These are phyloP conservation scores for Tetranychus piercei DNA, from an alignment of 2,888 invertebrate species.

Conservation along the genomic window DNA sequence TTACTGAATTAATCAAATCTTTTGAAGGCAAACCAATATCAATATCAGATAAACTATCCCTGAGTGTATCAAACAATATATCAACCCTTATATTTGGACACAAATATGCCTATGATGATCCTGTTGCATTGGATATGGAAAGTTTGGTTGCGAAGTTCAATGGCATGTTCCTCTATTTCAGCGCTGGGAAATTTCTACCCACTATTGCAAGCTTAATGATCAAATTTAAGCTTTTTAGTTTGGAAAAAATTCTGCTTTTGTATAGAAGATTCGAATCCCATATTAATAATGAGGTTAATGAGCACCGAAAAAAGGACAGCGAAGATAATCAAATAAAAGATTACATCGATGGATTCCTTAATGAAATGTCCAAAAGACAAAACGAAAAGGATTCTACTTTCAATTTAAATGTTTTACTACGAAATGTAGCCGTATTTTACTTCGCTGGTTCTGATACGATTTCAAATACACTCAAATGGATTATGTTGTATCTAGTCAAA, in stretches of 20 bases:
- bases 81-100: not conserved
- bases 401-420: not conserved
- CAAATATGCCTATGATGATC: not conserved
- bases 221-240: no score
- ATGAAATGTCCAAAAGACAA: not conserved
- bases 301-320: not conserved
- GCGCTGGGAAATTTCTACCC: not conserved
- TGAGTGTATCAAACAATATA: conserved; percentile 2
- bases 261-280: not conserved
- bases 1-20: not conserved
- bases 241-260: no score
- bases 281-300: not conserved
- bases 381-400: not conserved
- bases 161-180: not conserved
- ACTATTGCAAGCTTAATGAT: no score
- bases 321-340: not conserved
- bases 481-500: not conserved
- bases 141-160: not conserved
- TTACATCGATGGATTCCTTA: not conserved
- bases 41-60: not conserved
- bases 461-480: not conserved
- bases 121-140: not conserved
- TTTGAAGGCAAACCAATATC: not conserved
- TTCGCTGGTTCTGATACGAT: not conserved
- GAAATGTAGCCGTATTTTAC: not conserved